A percentile compares a stretch with the other conserved stretches of the same genome.
Evolutionary conservation across 2,797 vertebrate species (phyloP).

Genomic region (Microtus agrestis): DNA sequence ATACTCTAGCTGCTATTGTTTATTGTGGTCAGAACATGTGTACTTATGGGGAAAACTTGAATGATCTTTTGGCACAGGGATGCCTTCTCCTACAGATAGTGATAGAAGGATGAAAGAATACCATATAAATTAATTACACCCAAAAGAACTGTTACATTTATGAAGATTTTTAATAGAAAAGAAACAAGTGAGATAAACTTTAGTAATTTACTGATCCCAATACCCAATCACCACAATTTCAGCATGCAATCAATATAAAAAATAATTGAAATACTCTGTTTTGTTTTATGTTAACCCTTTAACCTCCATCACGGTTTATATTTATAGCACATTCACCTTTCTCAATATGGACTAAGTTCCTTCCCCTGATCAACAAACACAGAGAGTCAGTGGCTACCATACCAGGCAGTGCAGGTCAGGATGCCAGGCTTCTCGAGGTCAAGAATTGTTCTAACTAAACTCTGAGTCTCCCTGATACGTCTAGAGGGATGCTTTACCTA

Average conservation of each 20-base stretch:
- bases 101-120: not conserved
- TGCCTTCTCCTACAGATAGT: not conserved
- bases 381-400: not conserved
- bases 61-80: not conserved
- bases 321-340: not conserved
- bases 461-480: not conserved
- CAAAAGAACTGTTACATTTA: not conserved
- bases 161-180: not conserved
- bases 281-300: not conserved
- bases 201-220: slow-evolving; percentile 27
- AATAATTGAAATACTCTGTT: not conserved
- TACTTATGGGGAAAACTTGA: not conserved
- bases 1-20: not conserved
- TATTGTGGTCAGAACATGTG: not conserved
- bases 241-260: not conserved
- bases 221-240: not conserved
- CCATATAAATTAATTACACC: not conserved
- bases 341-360: not conserved
- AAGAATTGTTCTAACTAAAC: not conserved
- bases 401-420: not conserved
- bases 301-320: not conserved
- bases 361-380: not conserved
- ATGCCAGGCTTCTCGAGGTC: not conserved
- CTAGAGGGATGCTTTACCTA: not conserved
- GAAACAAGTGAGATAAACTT: slow-evolving; percentile 35